Evolutionary conservation across 2,113 vertebrate genomes (phyloP), one percentile per base, ranked within the genome.

Genomic region (Colaptes auratus): DNA sequence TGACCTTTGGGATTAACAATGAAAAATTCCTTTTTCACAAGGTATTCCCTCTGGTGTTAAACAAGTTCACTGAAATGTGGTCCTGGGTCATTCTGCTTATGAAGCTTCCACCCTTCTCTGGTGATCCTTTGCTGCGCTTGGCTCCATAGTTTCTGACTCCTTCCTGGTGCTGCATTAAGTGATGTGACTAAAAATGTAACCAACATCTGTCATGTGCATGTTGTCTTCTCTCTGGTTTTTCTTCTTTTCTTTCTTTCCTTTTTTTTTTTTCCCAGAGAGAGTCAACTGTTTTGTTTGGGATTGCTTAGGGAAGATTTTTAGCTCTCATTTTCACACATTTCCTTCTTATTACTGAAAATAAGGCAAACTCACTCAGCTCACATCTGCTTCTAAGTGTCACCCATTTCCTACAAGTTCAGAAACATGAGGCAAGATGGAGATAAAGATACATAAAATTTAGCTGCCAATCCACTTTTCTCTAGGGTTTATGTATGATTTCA

Each of bases 301-400:
- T 84, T 89, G 56, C 81, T 65, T 86, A 84, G 20, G 58, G 27
- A 93, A 90, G 94, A 81, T 28, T 91, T 93, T 83, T 72, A 83
- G 35, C 76, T 86, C 64, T 93, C 24, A 35, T 93, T 96, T 95
- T 96, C 66, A 91, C 53, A 72, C 52, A 64, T 92, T 96, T 95
- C 55, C 70, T 82, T 88, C 63, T 5, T 84, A 69, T 88, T 91
- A 61, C 66, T 84, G 53, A 73, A 94, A 95, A 92, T 78, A 86
- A 86, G 70, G 35, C 48, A 17, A 78, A 86, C 88, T 83, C 70
- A 65, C 60, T 94, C 58, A 56, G 60, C 53, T 64, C 79, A 93
- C 93, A 92, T 96, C 94, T 94, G 93, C 86, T 96, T 91, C 79
- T n/a, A 94, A 91, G 82, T 88, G 91, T 92, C 89, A 92, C 84